These are phyloP conservation scores for Tapera naevia DNA, from an alignment of 2,797 vertebrate genomes.

Conservation along the genomic window DNA sequence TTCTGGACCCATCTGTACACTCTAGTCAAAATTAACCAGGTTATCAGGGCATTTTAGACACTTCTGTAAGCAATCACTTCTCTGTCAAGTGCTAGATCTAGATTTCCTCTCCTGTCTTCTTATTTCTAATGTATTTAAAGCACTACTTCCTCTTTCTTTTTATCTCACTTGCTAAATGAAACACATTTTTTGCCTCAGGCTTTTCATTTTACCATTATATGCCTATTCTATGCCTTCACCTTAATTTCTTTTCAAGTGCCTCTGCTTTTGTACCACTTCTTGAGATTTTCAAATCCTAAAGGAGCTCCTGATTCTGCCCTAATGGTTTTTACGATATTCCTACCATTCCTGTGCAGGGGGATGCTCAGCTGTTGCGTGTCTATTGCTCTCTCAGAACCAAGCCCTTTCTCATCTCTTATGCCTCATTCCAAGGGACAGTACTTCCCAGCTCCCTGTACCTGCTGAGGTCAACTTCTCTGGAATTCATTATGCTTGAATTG, in stretches of 20 bases:
- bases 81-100: background rate
- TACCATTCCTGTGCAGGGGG: background rate
- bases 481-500: rapidly evolving
- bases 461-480: background rate
- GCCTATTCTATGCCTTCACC: background rate
- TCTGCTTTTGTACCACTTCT: background rate
- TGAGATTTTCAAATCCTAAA: background rate
- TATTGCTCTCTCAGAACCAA: background rate
- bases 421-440: background rate
- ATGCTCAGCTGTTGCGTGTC: background rate
- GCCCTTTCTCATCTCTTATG: background rate
- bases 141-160: background rate
- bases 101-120: background rate
- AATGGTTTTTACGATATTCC: rapidly evolving
- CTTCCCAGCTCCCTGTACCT: background rate
- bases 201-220: background rate
- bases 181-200: background rate
- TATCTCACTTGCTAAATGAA: background rate
- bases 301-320: background rate
- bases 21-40: background rate
- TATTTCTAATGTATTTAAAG: background rate
- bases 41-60: background rate
- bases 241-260: background rate
- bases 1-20: background rate
- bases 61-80: background rate